Base-by-base conservation (phyloP, 2,113 vertebrate species). In the Leucoraja erinaceus region DNA sequence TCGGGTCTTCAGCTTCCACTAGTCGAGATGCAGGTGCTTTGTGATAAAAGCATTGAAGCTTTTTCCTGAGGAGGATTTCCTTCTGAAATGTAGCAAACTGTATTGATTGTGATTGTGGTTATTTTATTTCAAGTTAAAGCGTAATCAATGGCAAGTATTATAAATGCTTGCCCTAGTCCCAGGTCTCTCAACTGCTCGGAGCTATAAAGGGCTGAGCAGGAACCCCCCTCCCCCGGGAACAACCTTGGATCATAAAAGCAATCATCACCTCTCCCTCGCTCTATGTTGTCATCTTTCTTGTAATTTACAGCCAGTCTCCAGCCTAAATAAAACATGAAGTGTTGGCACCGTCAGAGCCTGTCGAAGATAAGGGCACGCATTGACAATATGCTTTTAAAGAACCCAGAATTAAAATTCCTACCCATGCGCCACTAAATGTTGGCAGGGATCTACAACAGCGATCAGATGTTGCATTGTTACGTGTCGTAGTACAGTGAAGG, bases 401-500 rank as follows among this genome's bases (percentile, higher is more conserved):
- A n/a, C 59, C 12, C 12, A 20, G 5, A 63, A n/a, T 88, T 18
- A 18, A 63, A 12, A 16, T 86, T 7, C 56, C 59, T n/a, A 88
- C 31, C 59, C 59, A 18, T 59, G 28, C 83, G 83, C 59, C 83
- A 63, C 28, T 31, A 31, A 63, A 63, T 33, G 28, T 88, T 31
- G 56, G 83, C 47, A 47, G 33, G 47, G 18, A 5, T 81, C 18
- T 81, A 38, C 38, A 81, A 18, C 78, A 59, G 6, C 38, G 54
- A 22, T 86, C 61, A 66, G 83, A 88, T 66, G 83, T 88, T 59
- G 83, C 83, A 88, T 66, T 88, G 59, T 31, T 12, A 63, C 61
- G 63, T n/a, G 61, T 66, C 83, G 83, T 59, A 88, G 59, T 63
- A 83, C 79, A 56, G 9, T 56, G 10, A 22, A 68, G 66, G 66